Evolutionary conservation across 2,888 invertebrate species (phyloP).

Genomic region (Cataglyphis cursor): DNA sequence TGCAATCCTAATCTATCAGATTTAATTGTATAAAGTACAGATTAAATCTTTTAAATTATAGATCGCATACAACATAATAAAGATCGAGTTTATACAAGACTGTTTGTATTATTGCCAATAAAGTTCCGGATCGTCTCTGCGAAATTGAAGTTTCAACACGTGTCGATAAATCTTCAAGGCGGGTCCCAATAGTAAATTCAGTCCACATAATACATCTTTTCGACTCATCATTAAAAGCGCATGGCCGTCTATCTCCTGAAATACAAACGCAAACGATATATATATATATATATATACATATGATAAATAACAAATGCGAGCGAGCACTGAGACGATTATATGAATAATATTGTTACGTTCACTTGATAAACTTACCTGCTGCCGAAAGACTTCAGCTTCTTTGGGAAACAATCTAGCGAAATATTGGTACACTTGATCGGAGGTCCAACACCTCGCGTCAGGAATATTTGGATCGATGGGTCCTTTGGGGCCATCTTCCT

Average conservation of each 20-base stretch:
- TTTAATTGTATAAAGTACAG: conserved; percentile 11
- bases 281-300: not conserved
- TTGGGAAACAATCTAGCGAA: conserved; percentile 93
- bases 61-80: not conserved
- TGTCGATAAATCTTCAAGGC: conserved; percentile 95
- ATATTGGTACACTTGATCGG: conserved; percentile 94
- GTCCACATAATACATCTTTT: conserved; percentile 93
- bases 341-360: not conserved
- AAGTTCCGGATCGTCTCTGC: conserved; percentile 91
- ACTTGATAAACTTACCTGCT: conserved; percentile 89
- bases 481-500: conserved; percentile 81
- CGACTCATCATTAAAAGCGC: conserved; percentile 94
- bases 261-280: conserved; percentile 6
- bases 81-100: conserved; percentile 1
- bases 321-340: not conserved
- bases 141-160: conserved; percentile 93
- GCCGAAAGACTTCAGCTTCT: conserved; percentile 93
- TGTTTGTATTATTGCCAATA: conserved; percentile 89
- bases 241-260: conserved; percentile 96
- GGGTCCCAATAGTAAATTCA: conserved; percentile 95
- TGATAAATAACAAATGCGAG: not conserved
- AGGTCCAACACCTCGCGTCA: conserved; percentile 94
- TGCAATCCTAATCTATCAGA: conserved; percentile 14
- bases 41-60: conserved; percentile 13
- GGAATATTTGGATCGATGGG: conserved; percentile 91